phyloP scores from a whole-genome alignment of 2,113 vertebrate genomes.

The Paramormyrops kingsleyae region DNA sequence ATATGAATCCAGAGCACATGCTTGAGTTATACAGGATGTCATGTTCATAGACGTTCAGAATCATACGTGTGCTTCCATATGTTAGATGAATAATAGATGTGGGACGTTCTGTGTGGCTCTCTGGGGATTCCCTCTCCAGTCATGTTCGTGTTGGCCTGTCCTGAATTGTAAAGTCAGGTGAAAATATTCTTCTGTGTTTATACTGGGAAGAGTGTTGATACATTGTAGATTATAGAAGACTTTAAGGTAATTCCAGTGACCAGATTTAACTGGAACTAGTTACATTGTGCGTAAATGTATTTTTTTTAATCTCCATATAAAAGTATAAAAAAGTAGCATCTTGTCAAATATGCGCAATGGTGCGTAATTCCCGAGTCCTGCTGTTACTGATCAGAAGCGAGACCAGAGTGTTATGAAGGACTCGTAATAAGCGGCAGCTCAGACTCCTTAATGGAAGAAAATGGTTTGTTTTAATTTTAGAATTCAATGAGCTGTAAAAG shows the following conservation, averaged over 20 bases:
- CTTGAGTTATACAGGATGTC: background rate
- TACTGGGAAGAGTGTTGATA: background rate
- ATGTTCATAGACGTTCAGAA: background rate
- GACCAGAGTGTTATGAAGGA: background rate
- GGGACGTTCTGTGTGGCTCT: background rate
- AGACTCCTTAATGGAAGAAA: conserved; percentile 17
- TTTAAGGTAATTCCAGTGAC: background rate
- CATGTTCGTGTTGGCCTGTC: background rate
- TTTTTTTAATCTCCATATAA: background rate
- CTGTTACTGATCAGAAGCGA: background rate
- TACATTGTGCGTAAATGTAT: background rate
- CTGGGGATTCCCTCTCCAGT: background rate
- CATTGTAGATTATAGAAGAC: background rate
- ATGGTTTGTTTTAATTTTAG: background rate
- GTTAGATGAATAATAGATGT: background rate
- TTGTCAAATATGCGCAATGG: background rate
- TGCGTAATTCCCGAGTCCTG: background rate
- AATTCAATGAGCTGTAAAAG: conserved; percentile 21
- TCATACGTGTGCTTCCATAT: background rate
- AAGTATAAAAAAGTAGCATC: background rate
- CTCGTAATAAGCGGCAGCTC: background rate
- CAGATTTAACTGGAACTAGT: background rate
- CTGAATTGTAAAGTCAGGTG: background rate
- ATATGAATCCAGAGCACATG: background rate
- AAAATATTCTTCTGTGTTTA: background rate